Evolutionary conservation across 2,113 vertebrate genomes (phyloP).

Genomic region (Odocoileus hemionus): DNA sequence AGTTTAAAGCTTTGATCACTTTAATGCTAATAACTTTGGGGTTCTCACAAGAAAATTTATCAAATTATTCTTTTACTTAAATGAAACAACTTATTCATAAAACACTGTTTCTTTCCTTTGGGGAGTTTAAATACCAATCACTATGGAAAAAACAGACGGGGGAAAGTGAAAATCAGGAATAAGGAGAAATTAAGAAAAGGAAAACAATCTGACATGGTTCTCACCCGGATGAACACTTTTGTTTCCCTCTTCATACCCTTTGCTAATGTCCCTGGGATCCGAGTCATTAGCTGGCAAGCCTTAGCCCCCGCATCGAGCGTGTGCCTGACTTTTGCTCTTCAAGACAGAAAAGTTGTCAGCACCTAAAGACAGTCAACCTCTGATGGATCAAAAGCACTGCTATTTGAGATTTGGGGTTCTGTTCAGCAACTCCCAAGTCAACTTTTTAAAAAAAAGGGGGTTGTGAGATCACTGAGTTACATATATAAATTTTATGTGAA

Average conservation of each 20-base stretch:
- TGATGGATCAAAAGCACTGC: not conserved
- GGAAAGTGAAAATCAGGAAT: not conserved
- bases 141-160: not conserved
- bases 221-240: not conserved
- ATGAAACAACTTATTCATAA: not conserved
- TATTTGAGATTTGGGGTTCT: not conserved
- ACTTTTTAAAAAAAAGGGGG: not conserved
- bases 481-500: not conserved
- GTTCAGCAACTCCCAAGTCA: not conserved
- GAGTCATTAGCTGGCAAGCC: not conserved
- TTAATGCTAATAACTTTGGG: not conserved
- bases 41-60: not conserved
- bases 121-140: conserved; percentile 12
- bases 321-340: not conserved
- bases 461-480: not conserved
- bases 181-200: not conserved
- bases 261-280: not conserved
- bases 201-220: not conserved
- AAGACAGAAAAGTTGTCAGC: not conserved
- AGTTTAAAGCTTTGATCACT: not conserved
- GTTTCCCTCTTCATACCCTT: not conserved
- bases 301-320: not conserved
- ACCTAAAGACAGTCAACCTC: not conserved
- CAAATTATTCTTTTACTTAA: conserved; percentile 2
- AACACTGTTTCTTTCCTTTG: not conserved